Percentiles rank a stretch among this genome's conserved stretches.
Evolutionary conservation across 1,140 invertebrate genomes (phyloP).

Genomic region (Temnothorax nylanderi): DNA sequence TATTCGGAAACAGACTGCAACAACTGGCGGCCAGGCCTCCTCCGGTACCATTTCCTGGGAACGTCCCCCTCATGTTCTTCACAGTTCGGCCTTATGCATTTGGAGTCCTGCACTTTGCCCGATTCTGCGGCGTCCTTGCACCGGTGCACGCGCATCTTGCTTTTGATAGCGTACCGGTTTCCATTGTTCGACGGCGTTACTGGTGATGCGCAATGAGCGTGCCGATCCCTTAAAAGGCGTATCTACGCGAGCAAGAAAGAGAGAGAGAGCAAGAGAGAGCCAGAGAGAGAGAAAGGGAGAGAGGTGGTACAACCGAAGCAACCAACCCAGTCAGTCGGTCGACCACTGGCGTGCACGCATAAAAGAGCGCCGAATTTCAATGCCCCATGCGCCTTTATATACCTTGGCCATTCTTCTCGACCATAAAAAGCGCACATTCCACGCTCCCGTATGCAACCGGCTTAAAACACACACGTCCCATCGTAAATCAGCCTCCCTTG

Average conservation of each 20-base stretch:
- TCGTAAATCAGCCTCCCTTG: slow-evolving; percentile 77
- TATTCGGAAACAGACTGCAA: neutral
- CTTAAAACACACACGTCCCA: slow-evolving; percentile 75
- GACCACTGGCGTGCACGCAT: slow-evolving; percentile 65
- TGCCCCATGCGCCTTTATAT: slow-evolving; percentile 78
- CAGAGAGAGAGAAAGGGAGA: neutral
- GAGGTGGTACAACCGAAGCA: slow-evolving; percentile 46
- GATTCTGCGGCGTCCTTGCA: slow-evolving; percentile 60
- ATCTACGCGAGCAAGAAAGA: slow-evolving; percentile 16
- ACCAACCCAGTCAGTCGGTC: slow-evolving; percentile 50
- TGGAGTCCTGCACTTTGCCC: slow-evolving; percentile 63
- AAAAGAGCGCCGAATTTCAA: slow-evolving; percentile 78
- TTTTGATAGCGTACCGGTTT: slow-evolving; percentile 65
- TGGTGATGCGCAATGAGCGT: slow-evolving; percentile 74
- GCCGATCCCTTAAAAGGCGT: slow-evolving; percentile 72
- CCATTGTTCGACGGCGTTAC: slow-evolving; percentile 71
- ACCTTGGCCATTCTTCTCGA: slow-evolving; percentile 77
- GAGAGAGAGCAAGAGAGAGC: neutral
- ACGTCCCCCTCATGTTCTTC: slow-evolving; percentile 55
- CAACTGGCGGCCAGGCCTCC: neutral
- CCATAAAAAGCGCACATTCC: slow-evolving; percentile 80
- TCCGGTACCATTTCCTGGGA: slow-evolving; percentile 50
- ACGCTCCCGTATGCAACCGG: slow-evolving; percentile 71
- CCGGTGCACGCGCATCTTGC: slow-evolving; percentile 60
- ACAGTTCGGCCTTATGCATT: slow-evolving; percentile 59